phyloP scores from a whole-genome alignment of 92 coral and sea anemone genomes.

The Palythoa heliodiscus region DNA sequence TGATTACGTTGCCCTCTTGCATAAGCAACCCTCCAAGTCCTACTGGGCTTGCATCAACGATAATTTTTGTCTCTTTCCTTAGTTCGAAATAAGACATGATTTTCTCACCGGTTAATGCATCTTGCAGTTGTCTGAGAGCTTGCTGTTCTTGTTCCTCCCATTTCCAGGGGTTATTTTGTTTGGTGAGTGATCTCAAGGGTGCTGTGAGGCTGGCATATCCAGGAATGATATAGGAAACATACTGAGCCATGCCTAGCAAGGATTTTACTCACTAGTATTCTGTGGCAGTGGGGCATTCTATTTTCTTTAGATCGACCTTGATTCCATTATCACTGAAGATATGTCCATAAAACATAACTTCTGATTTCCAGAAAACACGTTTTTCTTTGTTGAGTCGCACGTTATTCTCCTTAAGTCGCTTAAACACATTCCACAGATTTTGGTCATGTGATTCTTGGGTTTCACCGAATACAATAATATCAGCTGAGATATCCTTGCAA shows the following conservation, averaged over 20 bases:
- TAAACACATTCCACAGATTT: constrained; percentile 54
- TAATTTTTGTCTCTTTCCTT: constrained; percentile 49
- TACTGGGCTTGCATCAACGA: constrained; percentile 61
- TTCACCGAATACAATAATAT: constrained; percentile 66
- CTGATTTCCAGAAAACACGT: constrained; percentile 51
- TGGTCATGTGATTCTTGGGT: constrained; percentile 64
- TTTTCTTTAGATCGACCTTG: constrained; percentile 39
- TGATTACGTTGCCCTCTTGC: constrained; percentile 52
- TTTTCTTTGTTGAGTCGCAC: constrained; percentile 65
- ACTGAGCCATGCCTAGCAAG: constrained; percentile 58
- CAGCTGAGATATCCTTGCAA: constrained; percentile 70
- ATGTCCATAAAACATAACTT: constrained; percentile 54
- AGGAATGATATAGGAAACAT: constrained; percentile 60
- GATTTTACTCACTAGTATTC: constrained; percentile 44
- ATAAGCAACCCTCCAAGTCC: constrained; percentile 53
- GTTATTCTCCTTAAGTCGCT: constrained; percentile 56
- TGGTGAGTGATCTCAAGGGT: constrained; percentile 57
- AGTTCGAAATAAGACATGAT: constrained; percentile 66
- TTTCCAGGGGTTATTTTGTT: constrained; percentile 63
- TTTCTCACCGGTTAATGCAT: constrained; percentile 56
- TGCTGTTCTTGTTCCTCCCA: constrained; percentile 61
- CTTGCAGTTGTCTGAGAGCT: constrained; percentile 58
- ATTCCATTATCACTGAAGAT: constrained; percentile 46
- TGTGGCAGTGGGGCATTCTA: constrained; percentile 50
- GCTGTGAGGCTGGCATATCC: constrained; percentile 59